Base-by-base conservation (phyloP, 2,797 vertebrate genomes). In the Acipenser transmontanus region DNA sequence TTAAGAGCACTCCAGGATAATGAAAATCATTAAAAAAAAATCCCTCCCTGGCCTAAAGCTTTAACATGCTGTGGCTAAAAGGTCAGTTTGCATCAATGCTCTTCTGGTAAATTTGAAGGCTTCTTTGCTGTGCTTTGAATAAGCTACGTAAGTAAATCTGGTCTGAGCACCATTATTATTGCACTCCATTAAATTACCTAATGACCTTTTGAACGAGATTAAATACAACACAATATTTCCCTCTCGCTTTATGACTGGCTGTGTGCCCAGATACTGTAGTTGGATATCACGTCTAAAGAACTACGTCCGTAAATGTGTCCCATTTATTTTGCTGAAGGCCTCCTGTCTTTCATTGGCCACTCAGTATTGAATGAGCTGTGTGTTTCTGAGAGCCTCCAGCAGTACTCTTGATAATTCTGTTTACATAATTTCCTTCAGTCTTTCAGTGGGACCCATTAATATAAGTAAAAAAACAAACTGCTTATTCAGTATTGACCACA, bases 1-100 rank as follows among this genome's bases (percentile, higher is more conserved):
- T 57, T 57, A 57, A 57, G 54, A 57, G 54, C 54, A 57, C 54
- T 57, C 54, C 54, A 57, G 54, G 54, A 9, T n/a, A 57, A 10
- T 1, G 11, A 57, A 57, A 57, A 57, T 57, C 54, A 57, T 57
- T 1, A 9, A 57, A 17, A 9, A 57, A 17, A 17, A 17, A 17
- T 17, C 12, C 12, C 54, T 13, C 14, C 11, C 54, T 7, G 12
- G 54, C 12, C 1, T 57, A 13, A 57, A 57, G 54, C 9, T 11
- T 57, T 57, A 7, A 6, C 12, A 14, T 57, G 54, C 9, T 57
- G 6, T 12, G 8, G 11, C 14, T n/a, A 13, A 57, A 57, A 57
- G 9, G 14, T 11, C 9, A 57, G 7, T 7, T 11, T n/a, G 6
- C 14, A 57, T 57, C 12, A 3, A 34, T 4, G 2, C 34, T 34